Conservation (phyloP, 1,140 invertebrate species). For the Lepeophtheirus salmonis region DNA sequence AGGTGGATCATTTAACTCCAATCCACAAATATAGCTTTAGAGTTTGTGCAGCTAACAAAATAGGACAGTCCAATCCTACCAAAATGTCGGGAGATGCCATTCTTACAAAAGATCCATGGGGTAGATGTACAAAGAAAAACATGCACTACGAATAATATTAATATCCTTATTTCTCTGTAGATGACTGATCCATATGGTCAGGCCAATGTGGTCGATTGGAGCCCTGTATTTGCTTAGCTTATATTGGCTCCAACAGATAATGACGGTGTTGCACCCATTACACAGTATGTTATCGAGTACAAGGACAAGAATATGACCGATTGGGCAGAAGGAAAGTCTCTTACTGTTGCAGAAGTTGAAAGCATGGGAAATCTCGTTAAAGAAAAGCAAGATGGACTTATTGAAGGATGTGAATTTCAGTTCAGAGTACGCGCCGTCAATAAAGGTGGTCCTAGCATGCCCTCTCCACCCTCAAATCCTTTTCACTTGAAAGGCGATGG, state of each 20-base stretch:
- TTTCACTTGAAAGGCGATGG: constrained; percentile 74
- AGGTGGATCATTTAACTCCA: constrained; percentile 61
- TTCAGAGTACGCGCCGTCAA: constrained; percentile 90
- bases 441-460: constrained; percentile 81
- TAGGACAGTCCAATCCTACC: constrained; percentile 86
- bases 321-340: constrained; percentile 15
- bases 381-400: constrained; percentile 63
- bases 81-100: constrained; percentile 67
- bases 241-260: constrained; percentile 71
- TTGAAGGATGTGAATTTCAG: constrained; percentile 85
- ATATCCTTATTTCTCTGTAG: too few species aligned
- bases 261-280: constrained; percentile 81
- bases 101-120: constrained; percentile 86
- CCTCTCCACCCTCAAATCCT: constrained; percentile 59
- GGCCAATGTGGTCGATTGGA: constrained; percentile 79
- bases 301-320: constrained; percentile 51
- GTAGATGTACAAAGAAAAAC: constrained; percentile 32
- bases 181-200: constrained; percentile 70
- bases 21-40: constrained; percentile 97
- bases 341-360: constrained; percentile 16
- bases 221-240: constrained; percentile 68
- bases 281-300: constrained; percentile 83
- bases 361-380: constrained; percentile 38
- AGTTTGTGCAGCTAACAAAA: constrained; percentile 93
- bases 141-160: neutral